Base-by-base conservation (phyloP, 2,888 invertebrate species). In the Dusona sp. region DNA sequence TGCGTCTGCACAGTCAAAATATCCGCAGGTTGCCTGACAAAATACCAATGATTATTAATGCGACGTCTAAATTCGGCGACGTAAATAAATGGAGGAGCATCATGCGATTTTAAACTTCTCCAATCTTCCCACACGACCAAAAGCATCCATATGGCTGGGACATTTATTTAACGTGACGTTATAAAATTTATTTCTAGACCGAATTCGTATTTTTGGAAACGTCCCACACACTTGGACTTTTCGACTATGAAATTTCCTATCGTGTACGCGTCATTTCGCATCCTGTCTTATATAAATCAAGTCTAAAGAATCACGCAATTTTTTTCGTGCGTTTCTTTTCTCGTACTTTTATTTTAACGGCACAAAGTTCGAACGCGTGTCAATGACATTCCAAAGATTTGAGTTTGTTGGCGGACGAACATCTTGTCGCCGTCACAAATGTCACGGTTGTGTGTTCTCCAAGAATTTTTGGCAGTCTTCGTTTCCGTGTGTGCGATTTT, bases 41-140 rank as follows among this genome's bases (percentile, higher is more conserved):
- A 84, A 84, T 80, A 84, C 75, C 84, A 57, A 84, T 80, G 74
- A 84, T 80, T 84, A 84, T 84, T 84, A 84, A 84, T 84, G 79
- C 33, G 70, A 70, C 42, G 51, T 80, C 80, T 75, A 84, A 84
- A 80, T 84, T 36, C 67, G 80, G 80, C 84, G 84, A 80, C 79
- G 61, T 80, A 68, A 84, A 80, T 84, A 84, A 84, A 80, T 84
- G 68, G 75, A 68, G 61, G 80, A 79, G 74, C 3, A 51, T 72
- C 70, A 29, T 77, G 65, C 48, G 74, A 70, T 65, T 79, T 84
- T 77, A 70, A 54, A 61, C 33, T 64, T 77, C 64, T 61, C 75
- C 51, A 64, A 48, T 42, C 75, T 36, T 68, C 38, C 33, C 75
- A 38, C 68, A 16, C 64, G 45, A 72, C 33, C 16, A 70, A 54